A percentile compares a stretch with the other conserved stretches of the same genome.
phyloP scores from a whole-genome alignment of 2,888 invertebrate species.

The Lobophora halterata region DNA sequence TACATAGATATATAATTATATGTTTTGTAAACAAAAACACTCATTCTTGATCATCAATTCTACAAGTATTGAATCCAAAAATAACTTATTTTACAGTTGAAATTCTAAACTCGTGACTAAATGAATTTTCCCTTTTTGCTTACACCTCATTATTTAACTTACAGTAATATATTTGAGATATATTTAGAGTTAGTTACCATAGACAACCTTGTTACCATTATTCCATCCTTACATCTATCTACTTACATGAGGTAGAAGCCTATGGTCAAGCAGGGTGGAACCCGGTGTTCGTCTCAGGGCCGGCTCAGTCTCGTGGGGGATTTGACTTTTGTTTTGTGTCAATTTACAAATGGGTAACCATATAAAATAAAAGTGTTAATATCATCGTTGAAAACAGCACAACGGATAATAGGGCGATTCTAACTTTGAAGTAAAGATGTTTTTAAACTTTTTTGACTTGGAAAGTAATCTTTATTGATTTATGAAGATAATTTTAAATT shows the following conservation, averaged over 20 bases:
- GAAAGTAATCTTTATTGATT: conserved; percentile 3
- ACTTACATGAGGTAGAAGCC: conserved; percentile 60
- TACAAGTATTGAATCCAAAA: too few relatives aligned
- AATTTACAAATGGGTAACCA: conserved; percentile 80
- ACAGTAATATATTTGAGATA: not conserved
- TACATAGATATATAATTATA: too few relatives aligned
- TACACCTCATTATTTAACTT: conserved; percentile 13
- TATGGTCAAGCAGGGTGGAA: conserved; percentile 42
- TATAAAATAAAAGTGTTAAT: conserved; percentile 81
- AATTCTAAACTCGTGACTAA: too few relatives aligned
- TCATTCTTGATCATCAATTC: too few relatives aligned
- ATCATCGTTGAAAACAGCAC: conserved; percentile 74
- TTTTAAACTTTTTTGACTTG: conserved; percentile 8
- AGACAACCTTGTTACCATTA: conserved; percentile 26
- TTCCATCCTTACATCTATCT: conserved; percentile 53
- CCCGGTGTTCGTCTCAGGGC: conserved; percentile 47
- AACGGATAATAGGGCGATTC: conserved; percentile 41
- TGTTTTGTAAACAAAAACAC: too few relatives aligned
- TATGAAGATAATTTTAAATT: conserved; percentile 8
- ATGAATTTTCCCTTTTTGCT: too few relatives aligned
- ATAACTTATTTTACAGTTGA: too few relatives aligned
- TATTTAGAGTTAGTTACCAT: conserved; percentile 17
- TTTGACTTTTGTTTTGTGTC: conserved; percentile 81
- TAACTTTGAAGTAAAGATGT: conserved; percentile 18
- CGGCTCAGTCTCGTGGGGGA: conserved; percentile 58